phyloP scores from a whole-genome alignment of 1,140 invertebrate species.

The Dinothrombium tinctorium region DNA sequence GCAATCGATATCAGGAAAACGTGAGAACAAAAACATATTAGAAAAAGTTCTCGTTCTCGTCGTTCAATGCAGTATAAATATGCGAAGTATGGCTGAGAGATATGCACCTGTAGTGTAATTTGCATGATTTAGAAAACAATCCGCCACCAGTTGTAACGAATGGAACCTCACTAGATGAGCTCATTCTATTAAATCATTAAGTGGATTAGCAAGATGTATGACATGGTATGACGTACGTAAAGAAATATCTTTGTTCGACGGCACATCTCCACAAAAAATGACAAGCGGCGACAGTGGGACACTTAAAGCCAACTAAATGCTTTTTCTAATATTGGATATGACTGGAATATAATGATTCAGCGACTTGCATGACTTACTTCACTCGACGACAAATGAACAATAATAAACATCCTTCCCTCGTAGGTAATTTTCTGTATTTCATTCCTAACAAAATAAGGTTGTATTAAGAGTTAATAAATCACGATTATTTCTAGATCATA shows the following conservation, averaged over 20 bases:
- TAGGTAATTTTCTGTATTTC: slow-evolving; percentile 89
- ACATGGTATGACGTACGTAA: slow-evolving; percentile 47
- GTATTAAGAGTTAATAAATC: not conserved
- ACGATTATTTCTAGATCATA: slow-evolving; percentile 15
- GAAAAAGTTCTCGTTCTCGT: too few relatives aligned
- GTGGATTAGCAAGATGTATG: not conserved
- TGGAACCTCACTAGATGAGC: slow-evolving; percentile 58
- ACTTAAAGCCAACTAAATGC: slow-evolving; percentile 85
- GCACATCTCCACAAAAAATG: slow-evolving; percentile 85
- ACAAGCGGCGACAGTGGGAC: slow-evolving; percentile 62
- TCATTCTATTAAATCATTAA: slow-evolving; percentile 32
- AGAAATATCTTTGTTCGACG: slow-evolving; percentile 89
- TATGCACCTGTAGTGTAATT: slow-evolving; percentile 41
- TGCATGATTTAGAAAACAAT: slow-evolving; percentile 71
- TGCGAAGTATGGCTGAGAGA: slow-evolving; percentile 1
- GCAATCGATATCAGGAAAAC: too few relatives aligned
- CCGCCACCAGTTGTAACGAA: slow-evolving; percentile 70
- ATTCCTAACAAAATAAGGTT: slow-evolving; percentile 20
- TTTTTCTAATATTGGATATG: too few relatives aligned
- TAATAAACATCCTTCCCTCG: slow-evolving; percentile 96
- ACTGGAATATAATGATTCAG: too few relatives aligned
- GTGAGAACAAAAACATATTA: too few relatives aligned
- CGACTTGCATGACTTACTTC: slow-evolving; percentile 30
- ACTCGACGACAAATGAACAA: slow-evolving; percentile 49
- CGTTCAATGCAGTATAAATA: too few relatives aligned